phyloP scores from a whole-genome alignment of 2,113 vertebrate species.

The Chionis minor region DNA sequence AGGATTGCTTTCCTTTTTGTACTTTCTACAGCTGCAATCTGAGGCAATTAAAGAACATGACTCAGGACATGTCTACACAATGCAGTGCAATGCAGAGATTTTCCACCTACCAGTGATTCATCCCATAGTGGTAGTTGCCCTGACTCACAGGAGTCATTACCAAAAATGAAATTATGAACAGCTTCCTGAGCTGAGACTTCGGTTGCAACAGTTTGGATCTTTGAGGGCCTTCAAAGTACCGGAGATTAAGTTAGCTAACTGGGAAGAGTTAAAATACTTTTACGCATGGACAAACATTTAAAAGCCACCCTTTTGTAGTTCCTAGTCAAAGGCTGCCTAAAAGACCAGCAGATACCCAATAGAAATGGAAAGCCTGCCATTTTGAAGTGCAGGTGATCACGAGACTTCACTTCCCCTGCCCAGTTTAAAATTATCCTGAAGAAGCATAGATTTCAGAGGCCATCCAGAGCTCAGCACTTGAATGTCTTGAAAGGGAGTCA shows the following conservation, averaged over 20 bases:
- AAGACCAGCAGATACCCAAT: background rate
- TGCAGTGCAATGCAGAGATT: background rate
- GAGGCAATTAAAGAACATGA: background rate
- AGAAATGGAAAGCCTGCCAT: background rate
- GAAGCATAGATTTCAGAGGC: background rate
- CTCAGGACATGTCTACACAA: background rate
- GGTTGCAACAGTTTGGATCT: background rate
- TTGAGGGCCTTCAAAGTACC: background rate
- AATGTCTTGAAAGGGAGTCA: background rate
- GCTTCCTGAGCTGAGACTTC: background rate
- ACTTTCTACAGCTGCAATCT: background rate
- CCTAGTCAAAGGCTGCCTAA: background rate
- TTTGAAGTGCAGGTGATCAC: background rate
- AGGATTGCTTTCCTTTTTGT: background rate
- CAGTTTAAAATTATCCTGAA: background rate
- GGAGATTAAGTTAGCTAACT: background rate
- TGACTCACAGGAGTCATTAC: background rate
- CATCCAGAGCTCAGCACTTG: background rate
- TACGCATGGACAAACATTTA: background rate
- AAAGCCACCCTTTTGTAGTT: background rate
- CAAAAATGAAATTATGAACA: background rate
- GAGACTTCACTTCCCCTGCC: background rate
- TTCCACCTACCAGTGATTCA: background rate
- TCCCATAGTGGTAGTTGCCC: background rate
- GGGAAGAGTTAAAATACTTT: background rate